phyloP scores from a whole-genome alignment of 2,113 vertebrate genomes.

The Desmodus rotundus region DNA sequence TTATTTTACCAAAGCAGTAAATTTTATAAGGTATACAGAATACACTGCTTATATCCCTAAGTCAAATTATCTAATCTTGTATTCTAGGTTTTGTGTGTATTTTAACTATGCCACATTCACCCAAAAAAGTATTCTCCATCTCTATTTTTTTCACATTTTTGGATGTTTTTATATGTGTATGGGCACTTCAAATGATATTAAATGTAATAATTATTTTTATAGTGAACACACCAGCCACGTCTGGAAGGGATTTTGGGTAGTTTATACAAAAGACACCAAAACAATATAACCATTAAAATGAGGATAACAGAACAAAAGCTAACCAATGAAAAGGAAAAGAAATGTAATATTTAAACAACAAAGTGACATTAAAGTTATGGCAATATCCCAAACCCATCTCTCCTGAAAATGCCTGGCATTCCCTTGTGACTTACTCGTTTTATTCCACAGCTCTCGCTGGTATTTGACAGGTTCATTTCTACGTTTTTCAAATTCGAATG shows the following conservation, averaged over 20 bases:
- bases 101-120: background rate
- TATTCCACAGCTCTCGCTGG: constrained; percentile 92
- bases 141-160: background rate
- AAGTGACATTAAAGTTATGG: background rate
- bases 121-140: background rate
- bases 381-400: background rate
- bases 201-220: constrained; percentile 13
- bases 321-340: background rate
- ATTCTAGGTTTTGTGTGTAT: background rate
- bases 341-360: background rate
- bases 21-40: background rate
- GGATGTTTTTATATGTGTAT: background rate
- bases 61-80: background rate
- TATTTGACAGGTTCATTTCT: constrained; percentile 96
- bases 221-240: background rate
- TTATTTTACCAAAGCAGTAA: background rate
- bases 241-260: background rate
- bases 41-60: background rate
- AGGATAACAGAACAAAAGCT: background rate
- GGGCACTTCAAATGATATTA: background rate
- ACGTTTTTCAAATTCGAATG: constrained; percentile 97
- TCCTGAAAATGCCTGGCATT: background rate
- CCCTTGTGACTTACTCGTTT: constrained; percentile 87
- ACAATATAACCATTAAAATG: background rate
- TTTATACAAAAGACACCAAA: background rate